Conservation (phyloP, 2,888 invertebrate species). For the Arrhopalites spinosus region DNA sequence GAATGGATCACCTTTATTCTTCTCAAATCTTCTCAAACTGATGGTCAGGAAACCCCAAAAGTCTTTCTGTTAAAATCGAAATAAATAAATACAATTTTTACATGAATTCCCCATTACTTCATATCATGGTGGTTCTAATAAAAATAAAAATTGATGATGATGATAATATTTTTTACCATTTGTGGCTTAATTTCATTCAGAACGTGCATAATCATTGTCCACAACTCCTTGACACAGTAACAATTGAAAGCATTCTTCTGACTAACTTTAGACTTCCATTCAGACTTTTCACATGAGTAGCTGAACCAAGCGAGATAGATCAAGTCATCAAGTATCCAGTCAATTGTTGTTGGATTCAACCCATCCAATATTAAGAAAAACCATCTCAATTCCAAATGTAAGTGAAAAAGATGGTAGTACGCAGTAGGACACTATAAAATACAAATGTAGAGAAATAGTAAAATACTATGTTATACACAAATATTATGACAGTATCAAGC, state of each 20-base stretch:
- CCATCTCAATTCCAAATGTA: constrained; percentile 63
- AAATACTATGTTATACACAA: too few species aligned
- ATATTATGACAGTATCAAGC: too few species aligned
- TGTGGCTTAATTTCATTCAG: constrained; percentile 58
- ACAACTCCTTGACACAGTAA: constrained; percentile 66
- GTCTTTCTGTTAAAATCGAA: constrained; percentile 37
- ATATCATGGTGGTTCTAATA: not conserved
- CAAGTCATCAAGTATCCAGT: constrained; percentile 50
- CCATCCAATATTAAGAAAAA: constrained; percentile 58
- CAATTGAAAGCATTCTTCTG: constrained; percentile 65
- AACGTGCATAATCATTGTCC: constrained; percentile 64
- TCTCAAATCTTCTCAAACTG: constrained; percentile 18
- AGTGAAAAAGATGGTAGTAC: constrained; percentile 63
- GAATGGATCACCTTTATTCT: constrained; percentile 26
- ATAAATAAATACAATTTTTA: not conserved
- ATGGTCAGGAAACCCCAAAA: constrained; percentile 42
- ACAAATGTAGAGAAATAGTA: too few species aligned
- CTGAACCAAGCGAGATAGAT: constrained; percentile 42
- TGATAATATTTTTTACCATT: constrained; percentile 33
- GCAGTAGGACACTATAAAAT: constrained; percentile 60
- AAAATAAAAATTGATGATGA: not conserved
- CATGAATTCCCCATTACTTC: not conserved
- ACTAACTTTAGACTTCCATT: constrained; percentile 56
- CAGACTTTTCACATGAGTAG: constrained; percentile 23
- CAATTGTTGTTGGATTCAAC: constrained; percentile 23